Conservation (phyloP, 2,888 invertebrate genomes). For the Ephialtes manifestator region DNA sequence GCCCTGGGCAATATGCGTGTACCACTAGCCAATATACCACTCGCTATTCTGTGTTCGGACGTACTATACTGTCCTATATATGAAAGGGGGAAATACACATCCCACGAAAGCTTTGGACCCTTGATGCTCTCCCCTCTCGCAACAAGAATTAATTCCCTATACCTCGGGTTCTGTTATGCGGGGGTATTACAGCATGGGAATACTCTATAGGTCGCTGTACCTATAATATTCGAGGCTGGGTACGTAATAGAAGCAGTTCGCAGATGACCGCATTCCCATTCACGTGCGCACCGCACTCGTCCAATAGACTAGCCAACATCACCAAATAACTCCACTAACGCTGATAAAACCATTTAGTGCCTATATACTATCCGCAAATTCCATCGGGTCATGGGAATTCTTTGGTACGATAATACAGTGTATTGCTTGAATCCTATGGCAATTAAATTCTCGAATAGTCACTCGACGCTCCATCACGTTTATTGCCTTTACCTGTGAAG, state of each 20-base stretch:
- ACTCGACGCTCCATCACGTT: constrained; percentile 14
- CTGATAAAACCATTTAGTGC: constrained; percentile 33
- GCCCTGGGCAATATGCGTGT: constrained; percentile 53
- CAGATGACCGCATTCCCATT: constrained; percentile 29
- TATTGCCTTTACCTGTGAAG: constrained; percentile 3
- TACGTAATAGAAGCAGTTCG: constrained; percentile 51
- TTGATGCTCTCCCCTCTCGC: neutral
- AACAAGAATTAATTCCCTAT: constrained; percentile 44
- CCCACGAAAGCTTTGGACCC: neutral
- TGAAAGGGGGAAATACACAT: constrained; percentile 13
- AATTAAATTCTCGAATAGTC: constrained; percentile 9
- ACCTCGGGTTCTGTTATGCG: constrained; percentile 8
- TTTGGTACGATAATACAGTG: constrained; percentile 7
- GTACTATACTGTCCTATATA: neutral
- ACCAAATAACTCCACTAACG: constrained; percentile 46
- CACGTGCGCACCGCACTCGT: constrained; percentile 22
- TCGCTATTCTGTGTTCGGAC: neutral
- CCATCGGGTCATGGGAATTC: neutral
- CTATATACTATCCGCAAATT: constrained; percentile 15
- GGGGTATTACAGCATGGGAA: neutral
- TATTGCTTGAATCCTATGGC: neutral
- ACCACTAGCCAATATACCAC: constrained; percentile 38
- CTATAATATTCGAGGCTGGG: constrained; percentile 33
- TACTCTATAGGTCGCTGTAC: neutral
- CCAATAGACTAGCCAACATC: constrained; percentile 32